These are phyloP conservation scores for Embiotoca jacksoni DNA, from an alignment of 2,113 vertebrate genomes.

Conservation along the genomic window DNA sequence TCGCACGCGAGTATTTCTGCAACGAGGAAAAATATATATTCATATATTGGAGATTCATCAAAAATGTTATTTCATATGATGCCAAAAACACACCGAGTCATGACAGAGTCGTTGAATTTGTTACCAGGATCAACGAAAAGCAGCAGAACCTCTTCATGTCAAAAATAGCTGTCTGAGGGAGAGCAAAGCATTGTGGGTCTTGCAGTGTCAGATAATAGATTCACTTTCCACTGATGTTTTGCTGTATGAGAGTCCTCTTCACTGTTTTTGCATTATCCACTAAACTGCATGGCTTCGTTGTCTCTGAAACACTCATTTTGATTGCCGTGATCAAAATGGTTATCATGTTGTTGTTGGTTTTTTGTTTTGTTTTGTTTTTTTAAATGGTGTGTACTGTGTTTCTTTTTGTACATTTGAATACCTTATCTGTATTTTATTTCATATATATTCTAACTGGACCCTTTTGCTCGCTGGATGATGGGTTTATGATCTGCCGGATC, in stretches of 20 bases:
- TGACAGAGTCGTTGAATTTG: neutral
- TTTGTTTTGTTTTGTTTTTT: neutral
- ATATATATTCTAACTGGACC: neutral
- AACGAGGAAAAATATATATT: too few species aligned
- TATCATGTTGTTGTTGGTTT: neutral
- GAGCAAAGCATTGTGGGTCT: conserved; percentile 14
- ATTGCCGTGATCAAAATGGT: conserved; percentile 74
- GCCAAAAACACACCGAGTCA: neutral
- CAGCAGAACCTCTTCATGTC: neutral
- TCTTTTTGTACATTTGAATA: conserved; percentile 21
- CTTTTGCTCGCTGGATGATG: conserved; percentile 19
- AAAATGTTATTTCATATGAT: neutral
- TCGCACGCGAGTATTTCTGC: conserved; percentile 8
- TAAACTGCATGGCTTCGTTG: conserved; percentile 79
- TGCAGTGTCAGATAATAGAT: conserved; percentile 45
- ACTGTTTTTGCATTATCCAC: conserved; percentile 32
- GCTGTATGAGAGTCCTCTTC: neutral
- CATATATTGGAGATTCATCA: too few species aligned
- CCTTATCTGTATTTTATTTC: conserved; percentile 38
- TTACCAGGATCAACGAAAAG: neutral
- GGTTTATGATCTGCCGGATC: conserved; percentile 20
- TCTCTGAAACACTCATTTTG: conserved; percentile 68
- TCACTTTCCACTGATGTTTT: conserved; percentile 17
- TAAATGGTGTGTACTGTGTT: conserved; percentile 31
- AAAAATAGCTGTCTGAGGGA: neutral